A percentile compares a stretch with the other conserved stretches of the same genome.
These are phyloP conservation scores for Burhinus bistriatus DNA, from an alignment of 2,113 vertebrate genomes.

Conservation along the genomic window DNA sequence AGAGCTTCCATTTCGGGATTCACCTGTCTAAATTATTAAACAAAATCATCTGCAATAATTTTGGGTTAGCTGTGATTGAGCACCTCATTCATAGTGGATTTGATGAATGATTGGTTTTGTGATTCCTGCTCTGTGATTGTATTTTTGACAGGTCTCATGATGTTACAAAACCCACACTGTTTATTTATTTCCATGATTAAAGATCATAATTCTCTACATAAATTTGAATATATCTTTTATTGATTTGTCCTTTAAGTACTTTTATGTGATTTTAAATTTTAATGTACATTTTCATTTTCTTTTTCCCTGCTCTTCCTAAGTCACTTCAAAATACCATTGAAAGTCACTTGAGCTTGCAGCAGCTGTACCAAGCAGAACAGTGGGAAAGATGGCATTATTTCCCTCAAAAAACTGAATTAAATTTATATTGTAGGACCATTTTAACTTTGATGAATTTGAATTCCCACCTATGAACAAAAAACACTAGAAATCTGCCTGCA, in stretches of 20 bases:
- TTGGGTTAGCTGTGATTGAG: neutral
- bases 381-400: neutral
- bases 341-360: neutral
- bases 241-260: neutral
- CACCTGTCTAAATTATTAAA: neutral
- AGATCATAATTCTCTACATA: neutral
- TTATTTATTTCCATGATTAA: neutral
- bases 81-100: neutral
- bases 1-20: neutral
- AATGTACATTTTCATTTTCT: neutral
- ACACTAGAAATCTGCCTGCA: neutral
- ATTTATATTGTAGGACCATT: neutral
- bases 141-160: neutral
- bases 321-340: neutral
- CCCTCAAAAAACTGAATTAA: neutral
- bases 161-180: neutral
- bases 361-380: neutral
- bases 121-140: neutral
- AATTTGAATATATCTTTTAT: neutral
- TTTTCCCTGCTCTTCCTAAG: neutral
- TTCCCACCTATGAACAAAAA: neutral
- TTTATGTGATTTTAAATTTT: neutral
- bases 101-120: neutral
- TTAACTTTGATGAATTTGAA: neutral
- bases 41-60: neutral